Conservation (phyloP, 2,888 invertebrate genomes). For the Macaria notata region DNA sequence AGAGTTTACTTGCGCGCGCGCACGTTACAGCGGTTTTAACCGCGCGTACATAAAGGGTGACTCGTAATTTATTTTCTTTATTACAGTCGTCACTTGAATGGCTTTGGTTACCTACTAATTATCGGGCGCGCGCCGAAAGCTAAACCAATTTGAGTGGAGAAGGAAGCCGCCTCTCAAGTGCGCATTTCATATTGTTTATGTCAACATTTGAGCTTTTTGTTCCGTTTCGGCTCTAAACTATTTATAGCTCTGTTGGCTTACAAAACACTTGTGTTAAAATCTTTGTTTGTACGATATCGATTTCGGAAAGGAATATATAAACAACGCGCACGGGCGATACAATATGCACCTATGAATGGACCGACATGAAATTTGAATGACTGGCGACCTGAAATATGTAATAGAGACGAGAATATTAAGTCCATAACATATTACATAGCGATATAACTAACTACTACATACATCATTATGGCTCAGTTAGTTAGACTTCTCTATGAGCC, state of each 20-base stretch:
- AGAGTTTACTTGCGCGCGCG: slow-evolving; percentile 50
- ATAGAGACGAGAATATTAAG: no score
- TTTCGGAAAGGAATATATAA: slow-evolving; percentile 6
- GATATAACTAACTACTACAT: no score
- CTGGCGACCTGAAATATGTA: no score
- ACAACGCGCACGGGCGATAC: background rate
- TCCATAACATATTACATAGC: no score
- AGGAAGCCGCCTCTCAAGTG: slow-evolving; percentile 61
- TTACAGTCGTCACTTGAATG: slow-evolving; percentile 62
- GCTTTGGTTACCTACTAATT: slow-evolving; percentile 71
- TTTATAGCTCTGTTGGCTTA: slow-evolving; percentile 52
- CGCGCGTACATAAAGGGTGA: slow-evolving; percentile 56
- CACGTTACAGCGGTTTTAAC: slow-evolving; percentile 44
- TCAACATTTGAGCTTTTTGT: slow-evolving; percentile 66
- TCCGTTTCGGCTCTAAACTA: slow-evolving; percentile 51
- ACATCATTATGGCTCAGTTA: no score
- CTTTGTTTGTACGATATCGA: slow-evolving; percentile 28
- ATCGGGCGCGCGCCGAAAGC: slow-evolving; percentile 73
- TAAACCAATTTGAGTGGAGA: slow-evolving; percentile 63
- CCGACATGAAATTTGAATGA: no score
- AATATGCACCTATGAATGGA: background rate
- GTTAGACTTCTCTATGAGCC: no score
- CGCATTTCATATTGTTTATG: slow-evolving; percentile 70
- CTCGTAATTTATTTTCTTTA: slow-evolving; percentile 74
- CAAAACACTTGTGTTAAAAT: slow-evolving; percentile 35